These are phyloP conservation scores for Gavialis gangeticus DNA, from an alignment of 2,113 vertebrate species.

Conservation along the genomic window DNA sequence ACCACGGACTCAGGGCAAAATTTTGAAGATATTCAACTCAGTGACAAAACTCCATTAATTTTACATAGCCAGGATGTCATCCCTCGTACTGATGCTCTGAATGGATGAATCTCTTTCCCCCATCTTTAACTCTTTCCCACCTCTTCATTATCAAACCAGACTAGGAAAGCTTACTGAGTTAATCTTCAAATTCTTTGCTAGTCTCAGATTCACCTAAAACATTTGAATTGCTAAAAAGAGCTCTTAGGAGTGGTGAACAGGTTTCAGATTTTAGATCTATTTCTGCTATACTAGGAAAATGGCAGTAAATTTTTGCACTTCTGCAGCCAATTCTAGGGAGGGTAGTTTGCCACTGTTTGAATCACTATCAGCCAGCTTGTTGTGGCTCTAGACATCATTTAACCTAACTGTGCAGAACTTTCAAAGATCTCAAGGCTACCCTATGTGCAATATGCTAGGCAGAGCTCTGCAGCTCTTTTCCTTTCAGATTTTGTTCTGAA, in stretches of 20 bases:
- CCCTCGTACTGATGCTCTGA: not conserved
- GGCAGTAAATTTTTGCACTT: conserved; percentile 32
- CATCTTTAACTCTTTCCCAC: not conserved
- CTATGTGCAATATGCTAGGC: conserved; percentile 31
- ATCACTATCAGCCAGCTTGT: conserved; percentile 37
- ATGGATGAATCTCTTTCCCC: not conserved
- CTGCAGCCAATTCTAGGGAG: conserved; percentile 38
- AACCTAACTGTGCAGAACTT: conserved; percentile 46
- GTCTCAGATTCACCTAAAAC: not conserved
- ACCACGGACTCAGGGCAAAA: not conserved
- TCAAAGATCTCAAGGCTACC: conserved; percentile 23
- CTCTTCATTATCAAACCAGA: not conserved
- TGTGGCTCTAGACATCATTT: conserved; percentile 54
- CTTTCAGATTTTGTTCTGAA: conserved; percentile 7
- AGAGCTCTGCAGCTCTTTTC: not conserved
- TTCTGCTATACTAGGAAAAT: conserved; percentile 33
- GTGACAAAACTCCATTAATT: not conserved
- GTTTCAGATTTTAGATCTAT: conserved; percentile 42
- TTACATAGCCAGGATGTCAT: not conserved
- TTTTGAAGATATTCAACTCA: not conserved
- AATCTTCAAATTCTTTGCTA: not conserved
- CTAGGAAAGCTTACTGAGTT: not conserved
- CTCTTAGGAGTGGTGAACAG: not conserved
- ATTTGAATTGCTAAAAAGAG: not conserved
- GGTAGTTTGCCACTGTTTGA: conserved; percentile 35